Conservation (phyloP, 2,113 vertebrate species). For the Muntiacus muntjak region DNA sequence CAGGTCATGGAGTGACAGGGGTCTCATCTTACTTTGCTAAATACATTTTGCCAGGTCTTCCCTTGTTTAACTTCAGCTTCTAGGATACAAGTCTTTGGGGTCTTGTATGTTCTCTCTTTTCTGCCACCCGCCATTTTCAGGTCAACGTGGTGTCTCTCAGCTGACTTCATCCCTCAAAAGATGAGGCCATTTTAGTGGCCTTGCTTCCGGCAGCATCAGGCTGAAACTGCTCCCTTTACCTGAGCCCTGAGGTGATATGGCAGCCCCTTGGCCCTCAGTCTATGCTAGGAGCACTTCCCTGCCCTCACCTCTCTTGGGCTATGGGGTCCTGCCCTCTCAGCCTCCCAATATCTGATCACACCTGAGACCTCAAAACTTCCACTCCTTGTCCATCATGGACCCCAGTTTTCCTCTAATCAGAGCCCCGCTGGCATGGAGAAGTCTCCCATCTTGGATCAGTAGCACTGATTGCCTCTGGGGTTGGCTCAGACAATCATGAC, state of each 20-base stretch:
- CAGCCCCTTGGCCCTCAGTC: background rate
- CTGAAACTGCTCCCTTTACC: background rate
- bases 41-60: background rate
- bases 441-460: background rate
- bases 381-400: background rate
- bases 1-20: background rate
- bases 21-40: constrained; percentile 20
- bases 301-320: background rate
- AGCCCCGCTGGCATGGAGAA: background rate
- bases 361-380: background rate
- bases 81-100: constrained; percentile 12
- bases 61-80: constrained; percentile 7
- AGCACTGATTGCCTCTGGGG: background rate
- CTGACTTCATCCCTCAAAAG: constrained; percentile 14
- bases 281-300: background rate
- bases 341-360: background rate
- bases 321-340: background rate
- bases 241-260: background rate
- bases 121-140: background rate
- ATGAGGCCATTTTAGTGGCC: background rate
- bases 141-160: background rate
- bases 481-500: background rate
- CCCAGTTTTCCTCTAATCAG: background rate
- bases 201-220: background rate
- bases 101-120: background rate